These are phyloP conservation scores for Chrysochloris asiatica DNA, from an alignment of 2,113 vertebrate genomes.

Conservation along the genomic window DNA sequence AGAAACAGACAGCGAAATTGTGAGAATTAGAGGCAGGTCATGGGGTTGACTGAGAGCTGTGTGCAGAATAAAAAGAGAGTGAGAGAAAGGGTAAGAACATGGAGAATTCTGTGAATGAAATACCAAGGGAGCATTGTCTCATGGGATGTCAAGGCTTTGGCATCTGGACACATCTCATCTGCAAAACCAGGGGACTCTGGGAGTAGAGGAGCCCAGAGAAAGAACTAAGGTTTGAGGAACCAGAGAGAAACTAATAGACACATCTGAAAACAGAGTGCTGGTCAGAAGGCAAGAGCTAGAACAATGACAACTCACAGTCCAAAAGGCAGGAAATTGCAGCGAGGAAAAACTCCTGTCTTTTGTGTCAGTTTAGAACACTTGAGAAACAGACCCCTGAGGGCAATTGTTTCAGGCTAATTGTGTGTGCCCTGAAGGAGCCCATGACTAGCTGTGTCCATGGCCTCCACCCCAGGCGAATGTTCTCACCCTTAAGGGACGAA, in stretches of 20 bases:
- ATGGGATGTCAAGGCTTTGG: background rate
- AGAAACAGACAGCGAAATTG: background rate
- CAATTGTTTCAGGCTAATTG: too few relatives aligned
- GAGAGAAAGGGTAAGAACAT: too few relatives aligned
- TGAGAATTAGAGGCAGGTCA: background rate
- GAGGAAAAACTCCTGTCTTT: background rate
- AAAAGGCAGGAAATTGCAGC: background rate
- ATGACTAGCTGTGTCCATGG: background rate
- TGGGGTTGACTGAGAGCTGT: background rate
- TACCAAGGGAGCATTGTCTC: background rate
- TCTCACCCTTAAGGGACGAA: background rate
- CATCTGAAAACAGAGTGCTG: background rate
- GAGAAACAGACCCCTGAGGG: background rate
- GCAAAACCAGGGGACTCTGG: background rate
- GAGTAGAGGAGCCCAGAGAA: background rate
- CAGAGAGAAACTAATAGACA: background rate
- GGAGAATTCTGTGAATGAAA: background rate
- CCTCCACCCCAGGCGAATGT: background rate
- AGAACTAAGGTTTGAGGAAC: background rate
- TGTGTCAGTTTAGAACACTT: background rate
- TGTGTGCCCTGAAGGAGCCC: background rate
- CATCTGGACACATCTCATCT: background rate
- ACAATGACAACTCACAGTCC: background rate
- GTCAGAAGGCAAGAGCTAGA: background rate
- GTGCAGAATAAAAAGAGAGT: background rate